Evolutionary conservation across 1,140 invertebrate species (phyloP), one percentile per base, ranked within the genome.

Genomic region (Drosophila willistoni): DNA sequence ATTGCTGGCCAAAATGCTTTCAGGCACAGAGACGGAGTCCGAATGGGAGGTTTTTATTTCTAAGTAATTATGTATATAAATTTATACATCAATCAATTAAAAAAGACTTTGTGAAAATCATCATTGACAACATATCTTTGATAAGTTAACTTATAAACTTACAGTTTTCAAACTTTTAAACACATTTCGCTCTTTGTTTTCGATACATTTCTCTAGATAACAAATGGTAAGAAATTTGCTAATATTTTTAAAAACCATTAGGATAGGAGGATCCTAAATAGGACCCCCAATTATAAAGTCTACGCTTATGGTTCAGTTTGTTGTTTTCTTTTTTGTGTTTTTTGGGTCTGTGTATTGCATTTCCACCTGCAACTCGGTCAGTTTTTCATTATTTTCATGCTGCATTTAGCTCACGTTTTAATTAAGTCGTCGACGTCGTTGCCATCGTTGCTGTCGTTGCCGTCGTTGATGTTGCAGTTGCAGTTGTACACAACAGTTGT

Each of bases 371-470:
- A 89, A 89, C 77, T 89, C 84, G 84, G 84, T 84, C 80, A 89
- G 84, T 81, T 89, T 89, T 89, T 89, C 81, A 89, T 89, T 89
- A 89, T 89, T 89, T 89, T 89, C 84, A 89, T 89, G 84, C 84
- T 73, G 84, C 84, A 89, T 89, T 89, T 89, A 89, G 85, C 84
- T 89, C 84, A 89, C 84, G 84, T 89, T 89, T 89, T 89, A 89
- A 89, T 89, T 89, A 89, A 89, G 84, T 89, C 84, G 84, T 87
- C 73, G 63, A 55, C 57, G 64, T 71, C 51, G 71, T 71, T 57
- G 39, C 54, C 41, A 59, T 69, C 54, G 79, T 61, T 44, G 71
- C 25, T 55, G 34, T 12, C 12, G 36, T 39, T 39, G 36, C 36
- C 3, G 66, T 47, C 19, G 44, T 47, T 47, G 84, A 80, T 80